Evolutionary conservation across 2,113 vertebrate genomes (phyloP).

Genomic region (Struthidea cinerea): DNA sequence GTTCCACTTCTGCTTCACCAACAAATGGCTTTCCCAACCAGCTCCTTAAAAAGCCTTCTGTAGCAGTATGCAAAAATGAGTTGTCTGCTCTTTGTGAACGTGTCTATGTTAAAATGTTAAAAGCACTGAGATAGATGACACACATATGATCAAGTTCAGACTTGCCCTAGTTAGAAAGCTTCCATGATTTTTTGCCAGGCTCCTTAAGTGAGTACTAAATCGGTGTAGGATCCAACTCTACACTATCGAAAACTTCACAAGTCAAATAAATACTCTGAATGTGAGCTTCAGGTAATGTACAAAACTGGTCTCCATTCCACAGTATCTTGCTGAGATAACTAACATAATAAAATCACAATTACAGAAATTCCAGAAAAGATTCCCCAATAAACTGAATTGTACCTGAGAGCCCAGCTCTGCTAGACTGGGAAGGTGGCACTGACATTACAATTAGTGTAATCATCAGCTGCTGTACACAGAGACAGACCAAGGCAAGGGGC

Average conservation of each 20-base stretch:
- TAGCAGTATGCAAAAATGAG: background rate
- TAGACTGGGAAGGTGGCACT: background rate
- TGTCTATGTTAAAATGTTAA: background rate
- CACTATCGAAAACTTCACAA: background rate
- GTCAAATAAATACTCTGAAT: background rate
- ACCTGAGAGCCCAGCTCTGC: background rate
- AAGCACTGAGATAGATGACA: background rate
- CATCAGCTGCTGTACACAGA: background rate
- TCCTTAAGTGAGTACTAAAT: background rate
- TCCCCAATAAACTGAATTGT: background rate
- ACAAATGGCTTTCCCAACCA: background rate
- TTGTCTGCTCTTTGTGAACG: background rate
- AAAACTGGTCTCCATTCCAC: background rate
- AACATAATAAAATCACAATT: background rate
- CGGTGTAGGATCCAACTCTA: background rate
- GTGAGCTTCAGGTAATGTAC: background rate
- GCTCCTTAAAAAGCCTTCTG: background rate
- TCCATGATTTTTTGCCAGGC: background rate
- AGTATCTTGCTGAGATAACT: background rate
- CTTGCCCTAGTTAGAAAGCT: background rate
- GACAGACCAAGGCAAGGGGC: background rate
- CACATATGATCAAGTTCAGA: background rate
- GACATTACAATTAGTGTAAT: background rate
- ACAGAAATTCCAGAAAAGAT: background rate
- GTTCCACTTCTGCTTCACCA: background rate